phyloP scores from a whole-genome alignment of 2,797 vertebrate genomes.

The Lutjanus argentimaculatus region DNA sequence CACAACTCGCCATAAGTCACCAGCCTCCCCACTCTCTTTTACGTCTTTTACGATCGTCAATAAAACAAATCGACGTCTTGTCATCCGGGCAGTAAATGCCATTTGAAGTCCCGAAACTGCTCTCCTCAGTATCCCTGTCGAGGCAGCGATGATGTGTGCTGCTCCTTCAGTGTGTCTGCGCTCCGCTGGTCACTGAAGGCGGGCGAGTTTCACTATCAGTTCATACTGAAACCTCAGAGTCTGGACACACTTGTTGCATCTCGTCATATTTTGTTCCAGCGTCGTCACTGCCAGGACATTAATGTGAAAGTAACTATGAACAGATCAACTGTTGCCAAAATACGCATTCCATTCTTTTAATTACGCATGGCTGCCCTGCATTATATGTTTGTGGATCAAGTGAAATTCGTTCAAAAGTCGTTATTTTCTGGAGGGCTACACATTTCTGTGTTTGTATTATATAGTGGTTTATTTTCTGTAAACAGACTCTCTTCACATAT shows the following conservation, averaged over 20 bases:
- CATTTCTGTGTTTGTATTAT: background rate
- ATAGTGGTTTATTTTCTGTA: background rate
- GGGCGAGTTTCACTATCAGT: slow-evolving; percentile 2
- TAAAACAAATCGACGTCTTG: background rate
- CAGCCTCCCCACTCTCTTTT: background rate
- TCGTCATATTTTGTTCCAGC: background rate
- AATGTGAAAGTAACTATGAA: background rate
- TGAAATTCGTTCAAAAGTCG: background rate
- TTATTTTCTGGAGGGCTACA: background rate
- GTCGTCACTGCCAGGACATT: background rate
- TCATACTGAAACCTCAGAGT: slow-evolving; percentile 6
- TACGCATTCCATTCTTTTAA: background rate
- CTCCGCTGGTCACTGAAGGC: slow-evolving; percentile 35
- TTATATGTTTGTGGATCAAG: background rate
- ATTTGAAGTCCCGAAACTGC: background rate
- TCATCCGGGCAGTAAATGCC: background rate
- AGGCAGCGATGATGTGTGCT: background rate
- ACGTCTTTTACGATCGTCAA: background rate
- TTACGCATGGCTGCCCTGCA: background rate
- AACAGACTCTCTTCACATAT: background rate
- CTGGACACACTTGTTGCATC: background rate
- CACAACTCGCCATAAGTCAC: slow-evolving; percentile 17
- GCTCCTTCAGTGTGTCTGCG: slow-evolving; percentile 18
- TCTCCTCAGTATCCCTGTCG: background rate
- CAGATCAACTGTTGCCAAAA: background rate